Conservation (phyloP, 2,797 vertebrate species). For the Manis crassicaudata region DNA sequence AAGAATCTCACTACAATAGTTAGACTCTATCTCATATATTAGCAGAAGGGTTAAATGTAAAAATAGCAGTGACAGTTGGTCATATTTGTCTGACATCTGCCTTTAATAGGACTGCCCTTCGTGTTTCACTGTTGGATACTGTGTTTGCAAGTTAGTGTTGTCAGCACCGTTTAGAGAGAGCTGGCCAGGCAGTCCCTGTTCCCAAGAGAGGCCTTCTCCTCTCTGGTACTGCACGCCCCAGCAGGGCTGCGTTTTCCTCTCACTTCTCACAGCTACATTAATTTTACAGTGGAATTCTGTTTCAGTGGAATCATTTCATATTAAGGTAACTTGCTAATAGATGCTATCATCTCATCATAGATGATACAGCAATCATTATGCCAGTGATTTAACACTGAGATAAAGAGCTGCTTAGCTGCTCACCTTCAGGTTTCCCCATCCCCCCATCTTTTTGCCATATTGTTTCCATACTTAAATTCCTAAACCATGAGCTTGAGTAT, state of each 20-base stretch:
- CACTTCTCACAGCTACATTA: neutral
- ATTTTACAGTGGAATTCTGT: neutral
- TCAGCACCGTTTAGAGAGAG: neutral
- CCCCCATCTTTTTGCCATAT: neutral
- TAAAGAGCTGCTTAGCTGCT: neutral
- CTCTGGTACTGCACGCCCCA: neutral
- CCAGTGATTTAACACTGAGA: neutral
- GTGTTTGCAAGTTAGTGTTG: neutral
- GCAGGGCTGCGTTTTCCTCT: neutral
- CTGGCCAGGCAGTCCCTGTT: neutral
- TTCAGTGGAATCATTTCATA: neutral
- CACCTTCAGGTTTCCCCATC: neutral
- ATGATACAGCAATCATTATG: neutral
- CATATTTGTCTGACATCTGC: neutral
- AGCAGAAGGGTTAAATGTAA: neutral
- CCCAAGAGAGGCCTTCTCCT: neutral
- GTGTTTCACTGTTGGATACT: neutral
- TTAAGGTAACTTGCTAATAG: neutral
- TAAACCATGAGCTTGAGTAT: neutral
- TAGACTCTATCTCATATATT: neutral
- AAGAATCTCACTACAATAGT: neutral
- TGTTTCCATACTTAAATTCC: accelerated
- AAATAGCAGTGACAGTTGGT: neutral
- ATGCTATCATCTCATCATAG: neutral
- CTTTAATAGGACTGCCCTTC: neutral